Evolutionary conservation across 2,797 vertebrate species (phyloP).

Genomic region (Iguana delicatissima): DNA sequence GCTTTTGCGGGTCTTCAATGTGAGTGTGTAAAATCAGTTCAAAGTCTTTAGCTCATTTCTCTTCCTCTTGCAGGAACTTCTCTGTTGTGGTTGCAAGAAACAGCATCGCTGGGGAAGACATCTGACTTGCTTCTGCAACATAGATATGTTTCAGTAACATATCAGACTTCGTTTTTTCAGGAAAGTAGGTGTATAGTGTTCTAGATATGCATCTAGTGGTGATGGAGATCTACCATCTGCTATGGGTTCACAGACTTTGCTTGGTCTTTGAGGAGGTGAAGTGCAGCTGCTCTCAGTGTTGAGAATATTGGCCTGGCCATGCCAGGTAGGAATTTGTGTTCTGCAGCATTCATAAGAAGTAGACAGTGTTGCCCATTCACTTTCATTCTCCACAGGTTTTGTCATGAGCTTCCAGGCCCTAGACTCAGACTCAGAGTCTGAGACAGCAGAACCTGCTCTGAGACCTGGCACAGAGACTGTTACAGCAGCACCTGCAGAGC

Average conservation of each 20-base stretch:
- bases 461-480: too few relatives aligned
- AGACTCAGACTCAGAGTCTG: too few relatives aligned
- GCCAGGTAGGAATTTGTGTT: slow-evolving; percentile 33
- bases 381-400: slow-evolving; percentile 57
- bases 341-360: not conserved
- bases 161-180: slow-evolving; percentile 45
- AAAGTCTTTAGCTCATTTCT: slow-evolving; percentile 78
- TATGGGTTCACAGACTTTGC: slow-evolving; percentile 52
- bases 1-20: slow-evolving; percentile 81
- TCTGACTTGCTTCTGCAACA: slow-evolving; percentile 52
- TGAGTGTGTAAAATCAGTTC: slow-evolving; percentile 81
- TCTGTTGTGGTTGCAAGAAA: slow-evolving; percentile 71
- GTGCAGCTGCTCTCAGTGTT: slow-evolving; percentile 5
- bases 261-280: slow-evolving; percentile 46
- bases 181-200: not conserved
- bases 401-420: too few relatives aligned
- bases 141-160: slow-evolving; percentile 46
- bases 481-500: too few relatives aligned
- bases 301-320: slow-evolving; percentile 25
- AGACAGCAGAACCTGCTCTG: too few relatives aligned
- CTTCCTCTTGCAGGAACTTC: slow-evolving; percentile 83
- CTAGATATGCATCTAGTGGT: slow-evolving; percentile 30
- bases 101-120: slow-evolving; percentile 64
- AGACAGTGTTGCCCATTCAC: not conserved
- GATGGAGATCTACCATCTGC: slow-evolving; percentile 30